Evolutionary conservation across 2,113 vertebrate genomes (phyloP).

Genomic region (Gavia stellata): DNA sequence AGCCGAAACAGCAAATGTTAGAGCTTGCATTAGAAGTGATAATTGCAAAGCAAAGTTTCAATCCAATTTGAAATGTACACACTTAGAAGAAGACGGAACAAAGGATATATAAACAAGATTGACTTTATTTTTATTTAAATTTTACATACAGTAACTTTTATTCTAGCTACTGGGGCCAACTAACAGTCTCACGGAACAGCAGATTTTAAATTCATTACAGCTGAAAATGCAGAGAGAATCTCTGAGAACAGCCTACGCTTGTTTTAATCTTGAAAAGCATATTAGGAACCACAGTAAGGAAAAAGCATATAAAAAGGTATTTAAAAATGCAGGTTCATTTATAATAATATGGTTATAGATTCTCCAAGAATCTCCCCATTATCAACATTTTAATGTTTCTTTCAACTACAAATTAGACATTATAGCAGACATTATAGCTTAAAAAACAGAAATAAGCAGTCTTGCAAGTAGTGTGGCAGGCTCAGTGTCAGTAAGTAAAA

Average conservation of each 20-base stretch:
- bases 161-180: not conserved
- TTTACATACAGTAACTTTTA: not conserved
- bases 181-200: not conserved
- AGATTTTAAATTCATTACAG: not conserved
- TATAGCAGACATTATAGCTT: not conserved
- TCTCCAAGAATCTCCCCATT: not conserved
- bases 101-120: not conserved
- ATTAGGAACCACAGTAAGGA: not conserved
- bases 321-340: not conserved
- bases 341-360: not conserved
- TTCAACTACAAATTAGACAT: not conserved
- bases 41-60: not conserved
- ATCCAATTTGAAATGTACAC: not conserved
- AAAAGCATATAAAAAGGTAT: conserved; percentile 2
- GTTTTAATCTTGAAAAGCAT: not conserved
- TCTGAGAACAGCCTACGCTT: not conserved
- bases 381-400: not conserved
- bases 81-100: not conserved
- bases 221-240: not conserved
- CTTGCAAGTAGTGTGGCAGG: not conserved
- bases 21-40: not conserved
- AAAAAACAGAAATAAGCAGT: not conserved
- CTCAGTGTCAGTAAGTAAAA: not conserved
- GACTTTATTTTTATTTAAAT: conserved; percentile 4
- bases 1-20: not conserved